Percentiles rank a stretch among this genome's conserved stretches.
Conservation (phyloP, 2,797 vertebrate genomes). For the Australoheros facetus region DNA sequence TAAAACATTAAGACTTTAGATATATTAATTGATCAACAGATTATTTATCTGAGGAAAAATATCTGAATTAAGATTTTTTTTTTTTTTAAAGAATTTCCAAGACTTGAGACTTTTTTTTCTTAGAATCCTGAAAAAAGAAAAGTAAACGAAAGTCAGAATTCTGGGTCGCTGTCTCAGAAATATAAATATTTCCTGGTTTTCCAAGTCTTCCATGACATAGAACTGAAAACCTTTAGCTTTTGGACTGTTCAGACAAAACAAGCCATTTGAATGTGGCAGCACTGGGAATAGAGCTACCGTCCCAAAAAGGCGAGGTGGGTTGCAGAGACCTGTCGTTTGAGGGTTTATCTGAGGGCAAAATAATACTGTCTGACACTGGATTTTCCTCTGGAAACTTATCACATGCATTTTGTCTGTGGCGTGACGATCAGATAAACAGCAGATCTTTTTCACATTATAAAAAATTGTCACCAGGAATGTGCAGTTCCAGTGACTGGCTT, state of each 20-base stretch:
- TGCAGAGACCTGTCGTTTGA: background rate
- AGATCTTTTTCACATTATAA: conserved; percentile 7
- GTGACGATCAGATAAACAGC: conserved; percentile 3
- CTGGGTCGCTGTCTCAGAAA: background rate
- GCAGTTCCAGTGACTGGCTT: background rate
- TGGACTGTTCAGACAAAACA: background rate
- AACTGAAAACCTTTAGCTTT: background rate
- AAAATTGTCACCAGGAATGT: conserved; percentile 17
- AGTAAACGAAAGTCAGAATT: background rate
- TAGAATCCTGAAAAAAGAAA: background rate
- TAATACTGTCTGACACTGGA: background rate
- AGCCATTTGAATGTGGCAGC: background rate
- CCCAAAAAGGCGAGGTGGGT: background rate
- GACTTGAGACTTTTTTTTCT: background rate
- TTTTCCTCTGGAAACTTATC: conserved; percentile 15
- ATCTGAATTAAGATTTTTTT: background rate
- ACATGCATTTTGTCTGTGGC: conserved; percentile 21
- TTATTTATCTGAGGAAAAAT: no score
- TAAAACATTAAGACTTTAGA: background rate
- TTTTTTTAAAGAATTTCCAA: background rate
- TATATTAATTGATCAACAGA: background rate
- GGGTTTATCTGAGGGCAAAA: conserved; percentile 1
- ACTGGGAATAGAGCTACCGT: background rate
- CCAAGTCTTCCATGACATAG: background rate
- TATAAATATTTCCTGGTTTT: background rate